Evolutionary conservation across 2,113 vertebrate species (phyloP).

Genomic region (Urocolius indicus): DNA sequence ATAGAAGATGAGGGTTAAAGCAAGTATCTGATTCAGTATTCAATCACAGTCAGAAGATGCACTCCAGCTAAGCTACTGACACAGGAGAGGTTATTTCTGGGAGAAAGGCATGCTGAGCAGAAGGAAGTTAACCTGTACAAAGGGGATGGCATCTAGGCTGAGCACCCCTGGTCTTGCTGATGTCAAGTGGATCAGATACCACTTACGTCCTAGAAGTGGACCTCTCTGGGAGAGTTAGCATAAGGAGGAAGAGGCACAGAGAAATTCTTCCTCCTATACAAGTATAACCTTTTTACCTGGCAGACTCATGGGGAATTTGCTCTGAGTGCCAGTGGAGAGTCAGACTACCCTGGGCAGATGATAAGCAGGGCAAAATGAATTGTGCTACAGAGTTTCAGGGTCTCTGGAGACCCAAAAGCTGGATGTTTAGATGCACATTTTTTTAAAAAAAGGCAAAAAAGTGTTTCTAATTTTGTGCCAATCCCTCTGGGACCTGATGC

Average conservation of each 20-base stretch:
- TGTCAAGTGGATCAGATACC: background rate
- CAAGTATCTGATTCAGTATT: background rate
- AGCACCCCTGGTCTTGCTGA: background rate
- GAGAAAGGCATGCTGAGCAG: background rate
- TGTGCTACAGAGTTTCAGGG: background rate
- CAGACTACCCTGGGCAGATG: background rate
- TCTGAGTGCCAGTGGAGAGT: background rate
- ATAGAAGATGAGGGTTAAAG: background rate
- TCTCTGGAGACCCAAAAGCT: background rate
- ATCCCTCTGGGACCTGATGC: background rate
- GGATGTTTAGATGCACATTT: background rate
- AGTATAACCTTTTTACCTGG: background rate
- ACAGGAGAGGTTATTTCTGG: background rate
- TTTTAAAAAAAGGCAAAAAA: background rate
- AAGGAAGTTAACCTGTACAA: background rate
- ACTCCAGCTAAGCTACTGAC: background rate
- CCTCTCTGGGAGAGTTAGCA: background rate
- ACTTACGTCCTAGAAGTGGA: background rate
- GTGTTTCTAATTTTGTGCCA: background rate
- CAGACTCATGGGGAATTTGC: background rate
- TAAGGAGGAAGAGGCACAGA: background rate
- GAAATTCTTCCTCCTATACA: background rate
- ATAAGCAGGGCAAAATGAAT: background rate
- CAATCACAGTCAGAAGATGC: background rate
- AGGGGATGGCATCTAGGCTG: background rate